Evolutionary conservation across 2,888 invertebrate genomes (phyloP).

Genomic region (Eupithecia abbreviata): DNA sequence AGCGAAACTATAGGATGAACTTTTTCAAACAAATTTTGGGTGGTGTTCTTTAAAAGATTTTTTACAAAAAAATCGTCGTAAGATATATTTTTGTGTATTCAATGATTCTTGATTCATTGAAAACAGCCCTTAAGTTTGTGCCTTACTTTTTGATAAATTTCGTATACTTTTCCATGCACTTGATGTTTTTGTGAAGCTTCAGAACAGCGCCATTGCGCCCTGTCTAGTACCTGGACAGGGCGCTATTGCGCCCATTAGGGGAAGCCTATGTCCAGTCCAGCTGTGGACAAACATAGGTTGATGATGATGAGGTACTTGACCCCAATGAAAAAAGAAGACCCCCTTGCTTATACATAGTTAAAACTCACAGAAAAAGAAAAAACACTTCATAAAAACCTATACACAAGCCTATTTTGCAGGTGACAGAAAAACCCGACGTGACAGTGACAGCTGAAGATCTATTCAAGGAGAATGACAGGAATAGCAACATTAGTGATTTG

Average conservation of each 20-base stretch:
- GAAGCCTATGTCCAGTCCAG: too few relatives aligned
- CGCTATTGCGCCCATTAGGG: too few relatives aligned
- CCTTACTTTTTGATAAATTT: too few relatives aligned
- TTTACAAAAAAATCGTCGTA: too few relatives aligned
- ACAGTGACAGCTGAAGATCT: conserved; percentile 77
- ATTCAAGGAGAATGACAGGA: conserved; percentile 92
- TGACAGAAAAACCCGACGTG: conserved; percentile 85
- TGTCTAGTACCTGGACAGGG: too few relatives aligned
- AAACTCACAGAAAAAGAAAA: background rate
- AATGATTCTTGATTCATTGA: background rate
- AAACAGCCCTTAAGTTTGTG: background rate
- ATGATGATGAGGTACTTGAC: background rate
- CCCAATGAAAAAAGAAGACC: background rate
- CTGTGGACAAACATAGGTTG: too few relatives aligned
- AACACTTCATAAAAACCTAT: background rate
- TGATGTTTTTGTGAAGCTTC: too few relatives aligned
- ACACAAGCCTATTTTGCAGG: conserved; percentile 32
- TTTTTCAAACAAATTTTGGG: too few relatives aligned
- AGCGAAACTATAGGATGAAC: too few relatives aligned
- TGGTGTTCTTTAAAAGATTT: too few relatives aligned
- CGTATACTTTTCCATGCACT: too few relatives aligned
- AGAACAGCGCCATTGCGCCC: too few relatives aligned
- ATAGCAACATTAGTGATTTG: conserved; percentile 95
- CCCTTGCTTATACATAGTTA: background rate
- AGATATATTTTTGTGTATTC: background rate